phyloP scores from a whole-genome alignment of 2,888 invertebrate species.

The Rotaria magnacalcarata region DNA sequence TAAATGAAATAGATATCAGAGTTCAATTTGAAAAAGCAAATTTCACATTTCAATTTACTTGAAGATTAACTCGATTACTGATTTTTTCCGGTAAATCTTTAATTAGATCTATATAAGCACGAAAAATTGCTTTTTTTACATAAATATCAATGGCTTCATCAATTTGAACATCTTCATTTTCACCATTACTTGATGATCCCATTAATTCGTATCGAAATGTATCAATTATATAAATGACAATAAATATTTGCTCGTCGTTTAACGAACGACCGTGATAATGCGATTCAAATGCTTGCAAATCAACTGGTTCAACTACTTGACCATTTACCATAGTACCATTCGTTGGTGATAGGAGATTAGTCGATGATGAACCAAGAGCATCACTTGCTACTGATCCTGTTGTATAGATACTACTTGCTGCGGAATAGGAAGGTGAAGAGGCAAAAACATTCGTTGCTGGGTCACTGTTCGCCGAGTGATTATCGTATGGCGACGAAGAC shows the following conservation, averaged over 20 bases:
- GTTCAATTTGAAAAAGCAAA: not conserved
- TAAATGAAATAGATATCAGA: not conserved
- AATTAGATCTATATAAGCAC: constrained; percentile 35
- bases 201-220: constrained; percentile 33
- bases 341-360: not conserved
- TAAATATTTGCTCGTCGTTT: constrained; percentile 27
- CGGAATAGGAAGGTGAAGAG: not conserved
- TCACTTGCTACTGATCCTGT: not conserved
- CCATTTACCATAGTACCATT: not conserved
- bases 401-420: not conserved
- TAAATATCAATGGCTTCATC: not conserved
- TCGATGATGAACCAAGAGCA: not conserved
- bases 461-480: not conserved
- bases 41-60: not conserved
- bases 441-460: not conserved
- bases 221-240: constrained; percentile 10
- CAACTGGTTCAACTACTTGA: not conserved
- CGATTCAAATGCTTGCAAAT: constrained; percentile 21
- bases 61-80: not conserved
- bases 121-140: constrained; percentile 9
- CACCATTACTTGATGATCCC: not conserved
- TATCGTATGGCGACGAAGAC: not conserved
- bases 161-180: not conserved
- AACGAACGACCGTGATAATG: not conserved
- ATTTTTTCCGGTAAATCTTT: constrained; percentile 13